Evolutionary conservation across 2,888 invertebrate species (phyloP).

Genomic region (Sinopyrophorus schimmeli): DNA sequence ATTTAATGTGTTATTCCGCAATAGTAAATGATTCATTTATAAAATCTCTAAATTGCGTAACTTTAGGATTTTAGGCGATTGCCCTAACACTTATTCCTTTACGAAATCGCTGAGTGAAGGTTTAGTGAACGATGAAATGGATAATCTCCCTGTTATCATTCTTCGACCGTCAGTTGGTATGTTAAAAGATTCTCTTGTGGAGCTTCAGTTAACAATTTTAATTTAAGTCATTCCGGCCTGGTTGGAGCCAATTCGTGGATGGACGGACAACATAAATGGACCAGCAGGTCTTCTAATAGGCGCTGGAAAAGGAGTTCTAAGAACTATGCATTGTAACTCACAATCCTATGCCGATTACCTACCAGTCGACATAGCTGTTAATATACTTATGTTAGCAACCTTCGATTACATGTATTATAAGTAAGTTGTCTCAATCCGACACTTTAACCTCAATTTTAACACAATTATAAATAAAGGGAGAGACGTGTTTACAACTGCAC

Average conservation of each 20-base stretch:
- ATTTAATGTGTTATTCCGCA: neutral
- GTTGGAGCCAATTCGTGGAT: constrained; percentile 82
- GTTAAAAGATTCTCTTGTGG: constrained; percentile 31
- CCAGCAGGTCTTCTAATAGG: constrained; percentile 81
- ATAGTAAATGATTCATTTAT: neutral
- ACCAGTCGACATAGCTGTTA: constrained; percentile 81
- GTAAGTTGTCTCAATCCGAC: no score
- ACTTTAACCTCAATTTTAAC: neutral
- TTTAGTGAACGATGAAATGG: constrained; percentile 76
- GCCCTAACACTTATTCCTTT: constrained; percentile 92
- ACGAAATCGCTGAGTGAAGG: constrained; percentile 91
- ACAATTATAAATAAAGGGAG: no score
- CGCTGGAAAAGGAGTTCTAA: constrained; percentile 85
- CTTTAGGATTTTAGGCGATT: constrained; percentile 68
- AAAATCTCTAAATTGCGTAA: no score
- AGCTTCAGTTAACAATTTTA: neutral
- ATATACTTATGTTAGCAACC: constrained; percentile 56
- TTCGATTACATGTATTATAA: constrained; percentile 52
- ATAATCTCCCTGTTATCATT: constrained; percentile 76
- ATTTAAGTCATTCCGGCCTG: constrained; percentile 78
- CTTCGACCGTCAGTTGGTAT: constrained; percentile 83
- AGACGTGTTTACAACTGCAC: constrained; percentile 73
- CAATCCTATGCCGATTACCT: constrained; percentile 77
- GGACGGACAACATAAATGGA: constrained; percentile 95
- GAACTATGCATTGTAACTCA: constrained; percentile 85